Percentiles rank a stretch among this genome's conserved stretches.
These are phyloP conservation scores for Eupithecia dodoneata DNA, from an alignment of 2,888 invertebrate species.

Conservation along the genomic window DNA sequence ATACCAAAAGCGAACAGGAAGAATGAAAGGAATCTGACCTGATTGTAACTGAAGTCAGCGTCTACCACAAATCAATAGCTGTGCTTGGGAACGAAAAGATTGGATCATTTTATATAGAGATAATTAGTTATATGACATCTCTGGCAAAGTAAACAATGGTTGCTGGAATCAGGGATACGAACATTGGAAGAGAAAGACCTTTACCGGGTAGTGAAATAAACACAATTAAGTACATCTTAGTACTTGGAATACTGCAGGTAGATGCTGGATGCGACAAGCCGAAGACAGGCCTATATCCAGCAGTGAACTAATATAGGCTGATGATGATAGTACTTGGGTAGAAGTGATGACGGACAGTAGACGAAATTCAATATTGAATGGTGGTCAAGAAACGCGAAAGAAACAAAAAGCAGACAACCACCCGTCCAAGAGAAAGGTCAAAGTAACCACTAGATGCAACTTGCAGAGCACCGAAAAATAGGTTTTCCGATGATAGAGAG, in stretches of 20 bases:
- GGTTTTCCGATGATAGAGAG: not conserved
- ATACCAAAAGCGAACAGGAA: constrained; percentile 32
- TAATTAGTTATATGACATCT: not conserved
- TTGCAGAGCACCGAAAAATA: not conserved
- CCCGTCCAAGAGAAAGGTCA: too few species aligned
- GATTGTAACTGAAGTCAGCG: constrained; percentile 36
- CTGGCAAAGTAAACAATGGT: not conserved
- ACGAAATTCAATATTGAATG: not conserved
- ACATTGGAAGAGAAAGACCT: not conserved
- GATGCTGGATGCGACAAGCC: too few species aligned
- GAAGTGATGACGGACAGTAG: not conserved
- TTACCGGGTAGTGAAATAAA: too few species aligned
- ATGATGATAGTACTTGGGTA: not conserved
- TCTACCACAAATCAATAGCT: constrained; percentile 7
- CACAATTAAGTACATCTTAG: not conserved
- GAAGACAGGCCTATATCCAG: too few species aligned
- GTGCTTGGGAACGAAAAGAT: not conserved
- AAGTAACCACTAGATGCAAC: not conserved
- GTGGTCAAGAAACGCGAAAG: not conserved
- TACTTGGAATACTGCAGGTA: not conserved
- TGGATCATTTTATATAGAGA: not conserved
- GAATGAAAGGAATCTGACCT: constrained; percentile 41
- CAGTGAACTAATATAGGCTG: too few species aligned
- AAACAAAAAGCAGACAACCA: not conserved
- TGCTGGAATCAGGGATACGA: not conserved